Conservation (phyloP, 2,113 vertebrate genomes). For the Ancistrus triradiatus region DNA sequence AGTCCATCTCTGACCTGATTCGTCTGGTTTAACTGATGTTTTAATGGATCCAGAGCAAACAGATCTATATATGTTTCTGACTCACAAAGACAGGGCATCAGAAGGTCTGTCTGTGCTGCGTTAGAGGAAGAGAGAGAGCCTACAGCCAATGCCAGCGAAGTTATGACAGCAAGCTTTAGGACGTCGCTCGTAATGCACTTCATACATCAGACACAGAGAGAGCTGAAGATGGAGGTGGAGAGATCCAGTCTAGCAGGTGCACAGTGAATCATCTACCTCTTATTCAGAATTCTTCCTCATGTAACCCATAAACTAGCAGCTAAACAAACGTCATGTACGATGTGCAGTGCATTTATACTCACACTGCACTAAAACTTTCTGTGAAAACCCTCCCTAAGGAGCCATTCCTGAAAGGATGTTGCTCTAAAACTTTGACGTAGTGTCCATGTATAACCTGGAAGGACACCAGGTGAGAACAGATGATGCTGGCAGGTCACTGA, state of each 20-base stretch:
- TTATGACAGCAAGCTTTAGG: slow-evolving; percentile 18
- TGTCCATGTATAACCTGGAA: not conserved
- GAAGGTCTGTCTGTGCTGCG: not conserved
- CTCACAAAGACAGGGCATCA: not conserved
- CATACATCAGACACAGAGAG: slow-evolving; percentile 16
- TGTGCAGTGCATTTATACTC: no score
- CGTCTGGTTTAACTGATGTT: not conserved
- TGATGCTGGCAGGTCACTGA: slow-evolving; percentile 9
- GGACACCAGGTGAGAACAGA: not conserved
- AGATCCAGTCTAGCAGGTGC: not conserved
- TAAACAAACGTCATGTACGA: no score
- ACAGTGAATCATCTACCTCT: no score
- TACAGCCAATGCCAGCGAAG: slow-evolving; percentile 15
- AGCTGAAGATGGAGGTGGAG: not conserved
- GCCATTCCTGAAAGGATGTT: no score
- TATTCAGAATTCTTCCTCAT: no score
- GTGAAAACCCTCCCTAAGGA: no score
- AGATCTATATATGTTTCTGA: not conserved
- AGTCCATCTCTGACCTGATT: not conserved
- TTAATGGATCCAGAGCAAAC: not conserved
- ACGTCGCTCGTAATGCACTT: slow-evolving; percentile 6
- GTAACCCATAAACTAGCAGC: no score
- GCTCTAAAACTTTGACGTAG: no score
- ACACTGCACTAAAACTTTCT: no score
- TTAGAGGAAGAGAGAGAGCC: not conserved